Evolutionary conservation across 2,113 vertebrate genomes (phyloP).

Genomic region (Lagopus leucura): DNA sequence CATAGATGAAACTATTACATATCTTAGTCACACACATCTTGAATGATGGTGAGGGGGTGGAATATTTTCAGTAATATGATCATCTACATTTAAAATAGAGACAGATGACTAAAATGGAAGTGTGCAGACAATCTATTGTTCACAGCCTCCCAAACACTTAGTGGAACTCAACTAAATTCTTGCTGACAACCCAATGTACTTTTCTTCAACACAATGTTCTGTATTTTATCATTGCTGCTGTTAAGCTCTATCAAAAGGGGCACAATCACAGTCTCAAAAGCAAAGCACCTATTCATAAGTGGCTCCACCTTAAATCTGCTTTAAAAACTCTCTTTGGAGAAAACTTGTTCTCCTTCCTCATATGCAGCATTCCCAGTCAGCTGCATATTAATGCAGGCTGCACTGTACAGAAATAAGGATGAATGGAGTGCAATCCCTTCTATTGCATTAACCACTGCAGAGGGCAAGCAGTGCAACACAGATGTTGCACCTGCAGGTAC

Average conservation of each 20-base stretch:
- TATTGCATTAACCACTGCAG: background rate
- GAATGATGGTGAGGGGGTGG: no score
- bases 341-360: background rate
- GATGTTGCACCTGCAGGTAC: background rate
- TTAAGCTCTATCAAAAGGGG: background rate
- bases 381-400: background rate
- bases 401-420: rapidly evolving
- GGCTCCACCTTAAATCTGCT: background rate
- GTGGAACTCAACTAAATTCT: background rate
- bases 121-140: background rate
- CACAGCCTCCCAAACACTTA: background rate
- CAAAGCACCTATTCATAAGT: background rate
- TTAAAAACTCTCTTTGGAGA: background rate
- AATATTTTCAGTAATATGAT: background rate
- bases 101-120: background rate
- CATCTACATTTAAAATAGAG: background rate
- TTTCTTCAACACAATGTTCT: background rate
- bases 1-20: background rate
- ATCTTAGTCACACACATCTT: background rate
- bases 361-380: background rate
- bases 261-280: background rate
- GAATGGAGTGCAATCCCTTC: rapidly evolving
- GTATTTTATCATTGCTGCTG: background rate
- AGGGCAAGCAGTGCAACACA: background rate
- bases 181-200: background rate